A percentile compares a stretch with the other conserved stretches of the same genome.
Evolutionary conservation across 53 echinoderm and acorn worm genomes (phyloP).

Genomic region (Arbacia lixula): DNA sequence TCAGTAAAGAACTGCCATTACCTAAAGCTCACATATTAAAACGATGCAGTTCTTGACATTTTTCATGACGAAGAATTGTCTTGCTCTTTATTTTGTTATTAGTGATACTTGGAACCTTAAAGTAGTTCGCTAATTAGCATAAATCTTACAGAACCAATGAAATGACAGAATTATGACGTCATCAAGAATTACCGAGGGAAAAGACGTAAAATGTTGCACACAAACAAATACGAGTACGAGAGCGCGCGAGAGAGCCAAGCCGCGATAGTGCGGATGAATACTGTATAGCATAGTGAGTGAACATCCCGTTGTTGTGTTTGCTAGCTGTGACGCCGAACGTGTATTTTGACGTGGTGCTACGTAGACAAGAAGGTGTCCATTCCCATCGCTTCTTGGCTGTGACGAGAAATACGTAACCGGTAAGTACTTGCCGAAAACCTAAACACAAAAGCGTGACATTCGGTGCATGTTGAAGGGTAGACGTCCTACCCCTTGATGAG

Average conservation of each 20-base stretch:
- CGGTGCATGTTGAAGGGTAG: constrained; percentile 30
- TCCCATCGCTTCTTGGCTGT: constrained; percentile 96
- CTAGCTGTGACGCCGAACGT: constrained; percentile 82
- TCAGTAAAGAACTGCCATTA: no score
- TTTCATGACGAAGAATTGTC: no score
- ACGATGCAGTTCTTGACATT: no score
- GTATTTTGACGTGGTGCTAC: constrained; percentile 99
- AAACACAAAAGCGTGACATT: constrained; percentile 57
- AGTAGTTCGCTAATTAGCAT: constrained; percentile 12
- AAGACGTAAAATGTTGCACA: neutral
- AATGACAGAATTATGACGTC: constrained; percentile 45
- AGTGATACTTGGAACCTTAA: neutral
- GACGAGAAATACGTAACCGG: constrained; percentile 99
- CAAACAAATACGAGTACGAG: no score
- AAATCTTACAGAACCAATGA: constrained; percentile 44
- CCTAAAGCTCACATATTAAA: no score
- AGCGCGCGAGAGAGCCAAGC: no score
- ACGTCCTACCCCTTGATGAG: constrained; percentile 14
- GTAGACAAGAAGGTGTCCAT: constrained; percentile 95
- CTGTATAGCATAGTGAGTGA: neutral
- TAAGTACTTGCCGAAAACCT: constrained; percentile 79
- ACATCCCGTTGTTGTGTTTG: constrained; percentile 53
- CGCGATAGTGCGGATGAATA: constrained; percentile 30
- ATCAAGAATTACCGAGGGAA: neutral
- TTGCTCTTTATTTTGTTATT: no score